Evolutionary conservation across 2,797 vertebrate species (phyloP), one percentile per base, ranked within the genome.

Genomic region (Diplodus sargus): DNA sequence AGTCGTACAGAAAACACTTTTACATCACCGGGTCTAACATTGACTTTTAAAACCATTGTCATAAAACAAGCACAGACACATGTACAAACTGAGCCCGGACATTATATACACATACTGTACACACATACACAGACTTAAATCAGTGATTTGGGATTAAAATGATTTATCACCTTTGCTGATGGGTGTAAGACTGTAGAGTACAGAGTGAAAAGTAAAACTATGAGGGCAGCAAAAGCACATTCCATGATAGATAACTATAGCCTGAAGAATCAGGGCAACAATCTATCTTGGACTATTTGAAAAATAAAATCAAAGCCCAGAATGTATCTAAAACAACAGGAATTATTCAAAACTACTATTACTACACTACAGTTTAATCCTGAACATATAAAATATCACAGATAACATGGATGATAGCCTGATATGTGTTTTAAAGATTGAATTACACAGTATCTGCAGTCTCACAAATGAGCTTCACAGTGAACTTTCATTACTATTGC

Each of bases 401-500:
- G 20, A 71, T 60, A 65, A 77, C 39, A 65, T 22, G 0, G 11
- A 61, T 4, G 11, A 61, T 3, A 70, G 16, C 42, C 11, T 60
- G 15, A 54, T 22, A 68, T 49, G 11, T 61, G 13, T 61, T 64
- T 42, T 53, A 14, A 65, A 60, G n/a, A 74, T 63, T n/a, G 66
- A 85, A 81, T 70, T 54, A 60, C 5, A 80, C 63, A 60, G 54
- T 51, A 73, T 72, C 30, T 74, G 59, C n/a, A 62, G 34, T 22
- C 68, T 74, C 72, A 56, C 22, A 74, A 76, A 79, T 22, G 59
- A 84, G 65, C 74, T 63, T 74, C 56, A 65, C 25, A 74, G 39
- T 63, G 54, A 87, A 91, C 81, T 81, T 86, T 85, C 65, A 89
- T 80, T 85, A 85, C 70, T 76, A 73, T 52, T 68, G 64, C 62